Base-by-base conservation (phyloP, 2,113 vertebrate species). In the Calonectris borealis region DNA sequence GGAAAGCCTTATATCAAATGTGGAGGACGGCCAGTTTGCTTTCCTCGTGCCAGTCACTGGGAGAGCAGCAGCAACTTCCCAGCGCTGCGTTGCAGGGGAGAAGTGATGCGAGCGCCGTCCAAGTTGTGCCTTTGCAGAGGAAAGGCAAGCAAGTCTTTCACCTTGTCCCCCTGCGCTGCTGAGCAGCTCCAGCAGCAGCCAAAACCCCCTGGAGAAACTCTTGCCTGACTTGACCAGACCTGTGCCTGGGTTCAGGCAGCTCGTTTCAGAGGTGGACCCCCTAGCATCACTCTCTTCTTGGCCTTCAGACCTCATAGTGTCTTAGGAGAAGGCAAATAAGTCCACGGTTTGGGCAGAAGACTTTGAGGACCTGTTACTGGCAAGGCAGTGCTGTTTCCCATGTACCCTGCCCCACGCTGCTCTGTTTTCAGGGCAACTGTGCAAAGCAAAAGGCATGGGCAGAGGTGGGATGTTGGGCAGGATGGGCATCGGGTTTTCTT, bases 1-100 rank as follows among this genome's bases (percentile, higher is more conserved):
- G 82, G 90, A 96, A 95, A 90, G 93, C 93, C 51, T 95, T 93
- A 71, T 31, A 89, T 93, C 90, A 94, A 94, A 61, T 46, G 70
- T 31, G 12, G 70, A 81, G 80, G 51, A 58, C 14, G 7, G 75
- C 32, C 60, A 19, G 91, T 95, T 96, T 92, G 34, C 93, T 93
- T 82, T 90, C 85, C 87, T 83, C 2, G 0, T 94, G 92, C 85
- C 75, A 70, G 72, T 19, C 16, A 8, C 78, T 27, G 49, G 81
- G 93, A 95, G 87, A 91, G 82, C 48, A 72, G 87, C 73, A 72
- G n/a, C 89, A 89, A 70, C 73, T 91, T 90, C 66, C 54, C 2
- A 1, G 57, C 3, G 2, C 73, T 21, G 36, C 0, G 1, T n/a
- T 38, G 79, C 68, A 42, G 46, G 77, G 40, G 11, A 84, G 48